Evolutionary conservation across 2,797 vertebrate genomes (phyloP).

Genomic region (Cephalopachus bancanus): DNA sequence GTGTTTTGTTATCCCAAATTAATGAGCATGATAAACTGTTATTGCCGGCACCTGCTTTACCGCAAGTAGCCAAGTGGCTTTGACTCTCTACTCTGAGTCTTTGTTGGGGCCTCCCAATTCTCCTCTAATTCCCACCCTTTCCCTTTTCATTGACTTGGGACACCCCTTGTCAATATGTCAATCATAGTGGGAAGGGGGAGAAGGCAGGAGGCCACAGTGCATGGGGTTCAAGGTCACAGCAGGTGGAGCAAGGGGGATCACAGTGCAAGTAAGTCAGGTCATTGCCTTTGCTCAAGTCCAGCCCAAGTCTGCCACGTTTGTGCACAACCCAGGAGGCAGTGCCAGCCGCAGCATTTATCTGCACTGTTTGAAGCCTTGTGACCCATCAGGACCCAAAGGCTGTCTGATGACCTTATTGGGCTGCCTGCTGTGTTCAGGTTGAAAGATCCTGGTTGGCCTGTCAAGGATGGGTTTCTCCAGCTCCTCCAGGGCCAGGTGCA

Average conservation of each 20-base stretch:
- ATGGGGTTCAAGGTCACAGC: constrained; percentile 94
- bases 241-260: constrained; percentile 92
- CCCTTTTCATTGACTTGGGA: constrained; percentile 80
- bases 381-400: constrained; percentile 95
- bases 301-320: constrained; percentile 84
- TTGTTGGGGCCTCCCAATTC: constrained; percentile 74
- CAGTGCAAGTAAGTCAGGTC: constrained; percentile 89
- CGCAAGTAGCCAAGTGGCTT: constrained; percentile 83
- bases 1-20: constrained; percentile 83
- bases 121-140: constrained; percentile 74
- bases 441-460: constrained; percentile 90
- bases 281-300: constrained; percentile 88
- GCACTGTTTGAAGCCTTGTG: constrained; percentile 97
- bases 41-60: constrained; percentile 89
- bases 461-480: constrained; percentile 95
- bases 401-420: constrained; percentile 96
- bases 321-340: constrained; percentile 78
- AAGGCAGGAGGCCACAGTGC: constrained; percentile 90
- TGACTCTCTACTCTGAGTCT: constrained; percentile 81
- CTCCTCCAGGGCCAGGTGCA: constrained; percentile 86
- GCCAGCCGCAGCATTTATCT: constrained; percentile 92
- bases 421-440: constrained; percentile 93
- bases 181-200: constrained; percentile 89
- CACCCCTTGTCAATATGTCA: constrained; percentile 86
- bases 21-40: constrained; percentile 85